Base-by-base conservation (phyloP, 92 coral and sea anemone species). In the Ricordea florida region DNA sequence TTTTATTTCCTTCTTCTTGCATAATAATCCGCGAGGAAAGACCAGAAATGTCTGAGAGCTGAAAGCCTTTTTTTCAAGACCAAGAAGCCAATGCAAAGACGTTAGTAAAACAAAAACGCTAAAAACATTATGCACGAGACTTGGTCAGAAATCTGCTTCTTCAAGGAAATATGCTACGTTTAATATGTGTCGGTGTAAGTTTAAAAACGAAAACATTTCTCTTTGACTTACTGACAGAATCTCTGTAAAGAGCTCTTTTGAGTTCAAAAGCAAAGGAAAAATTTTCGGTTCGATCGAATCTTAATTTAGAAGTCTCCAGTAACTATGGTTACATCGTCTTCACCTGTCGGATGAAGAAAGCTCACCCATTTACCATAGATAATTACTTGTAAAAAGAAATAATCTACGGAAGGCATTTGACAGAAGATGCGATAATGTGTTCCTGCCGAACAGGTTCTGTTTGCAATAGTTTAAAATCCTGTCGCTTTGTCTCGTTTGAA, bases 291-390 rank as follows among this genome's bases (percentile, higher is more conserved):
- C 5, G 29, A 28, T 27, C 57, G 27, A 23, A 47, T 45, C 48
- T 66, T 46, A 57, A 20, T 30, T 26, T 31, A 30, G 23, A 57
- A 43, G 31, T 41, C 17, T 44, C 40, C 29, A 30, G 57, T 30
- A 18, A 46, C 58, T 58, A 46, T 62, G 50, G 73, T 18, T 45
- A 32, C 73, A 13, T 66, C 8, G 31, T 47, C 37, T 30, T 13
- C 72, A 66, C 58, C 45, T 66, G 73, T 66, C 58, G 31, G 33
- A 31, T 22, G 28, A n/a, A n/a, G n/a, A 1, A 62, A 62, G 70
- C 43, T 38, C 36, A 41, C 28, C 44, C 22, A 26, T 47, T 29
- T 57, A 29, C 20, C 45, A 45, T 66, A 57, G 73, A 45, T 46
- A 45, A 66, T 66, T 66, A 47, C 45, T 45, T 66, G 56, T 31